Evolutionary conservation across 2,888 invertebrate species (phyloP).

Genomic region (Drosophila paranaensis): DNA sequence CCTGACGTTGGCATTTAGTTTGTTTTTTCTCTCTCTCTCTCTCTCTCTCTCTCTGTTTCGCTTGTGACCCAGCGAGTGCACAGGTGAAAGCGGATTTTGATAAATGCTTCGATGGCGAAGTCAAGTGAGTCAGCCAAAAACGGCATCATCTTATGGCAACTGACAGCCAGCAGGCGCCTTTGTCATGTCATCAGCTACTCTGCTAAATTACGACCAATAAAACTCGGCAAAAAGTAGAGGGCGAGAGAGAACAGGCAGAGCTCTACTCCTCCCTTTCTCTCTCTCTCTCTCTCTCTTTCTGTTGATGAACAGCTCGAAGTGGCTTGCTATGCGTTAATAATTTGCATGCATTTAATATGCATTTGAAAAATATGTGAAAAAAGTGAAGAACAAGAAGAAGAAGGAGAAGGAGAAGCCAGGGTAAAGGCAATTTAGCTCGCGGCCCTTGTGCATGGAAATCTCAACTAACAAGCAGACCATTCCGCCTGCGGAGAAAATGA

Average conservation of each 20-base stretch:
- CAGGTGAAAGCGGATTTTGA: slow-evolving; percentile 64
- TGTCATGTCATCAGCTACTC: slow-evolving; percentile 32
- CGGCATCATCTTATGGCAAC: slow-evolving; percentile 36
- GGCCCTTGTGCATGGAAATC: slow-evolving; percentile 61
- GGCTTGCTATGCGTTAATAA: slow-evolving; percentile 57
- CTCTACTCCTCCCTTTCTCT: neutral
- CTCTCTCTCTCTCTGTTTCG: neutral
- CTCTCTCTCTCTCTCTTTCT: too few relatives aligned
- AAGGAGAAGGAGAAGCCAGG: slow-evolving; percentile 39
- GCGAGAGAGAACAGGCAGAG: slow-evolving; percentile 2
- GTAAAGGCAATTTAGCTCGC: slow-evolving; percentile 58
- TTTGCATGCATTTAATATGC: slow-evolving; percentile 72
- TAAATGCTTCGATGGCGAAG: slow-evolving; percentile 65
- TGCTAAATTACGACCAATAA: slow-evolving; percentile 61
- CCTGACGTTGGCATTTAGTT: slow-evolving; percentile 23
- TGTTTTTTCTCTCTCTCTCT: neutral
- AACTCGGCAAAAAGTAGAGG: slow-evolving; percentile 22
- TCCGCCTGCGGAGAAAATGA: slow-evolving; percentile 55
- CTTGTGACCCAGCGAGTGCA: slow-evolving; percentile 6
- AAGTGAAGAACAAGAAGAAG: neutral
- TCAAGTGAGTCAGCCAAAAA: slow-evolving; percentile 39
- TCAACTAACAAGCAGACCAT: slow-evolving; percentile 65
- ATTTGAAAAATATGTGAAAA: slow-evolving; percentile 47
- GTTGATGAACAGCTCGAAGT: slow-evolving; percentile 7
- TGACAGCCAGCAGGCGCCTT: slow-evolving; percentile 30